Conservation (phyloP, 2,113 vertebrate species). For the Elgaria multicarinata region DNA sequence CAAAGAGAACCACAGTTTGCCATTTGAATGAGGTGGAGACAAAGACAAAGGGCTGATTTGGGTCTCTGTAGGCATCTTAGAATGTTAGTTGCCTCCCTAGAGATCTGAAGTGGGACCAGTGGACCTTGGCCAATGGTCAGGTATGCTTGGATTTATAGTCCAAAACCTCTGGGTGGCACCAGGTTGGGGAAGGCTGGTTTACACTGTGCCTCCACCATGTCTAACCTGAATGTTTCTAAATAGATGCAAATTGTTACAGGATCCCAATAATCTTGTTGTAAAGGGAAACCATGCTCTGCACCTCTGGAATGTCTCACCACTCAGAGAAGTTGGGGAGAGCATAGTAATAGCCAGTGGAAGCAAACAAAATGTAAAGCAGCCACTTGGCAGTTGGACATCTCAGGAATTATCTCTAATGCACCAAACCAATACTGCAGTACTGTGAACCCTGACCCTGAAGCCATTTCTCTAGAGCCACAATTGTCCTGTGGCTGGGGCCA, state of each 20-base stretch:
- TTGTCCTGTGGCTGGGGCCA: background rate
- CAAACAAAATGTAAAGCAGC: background rate
- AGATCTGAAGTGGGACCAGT: background rate
- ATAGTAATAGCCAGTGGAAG: background rate
- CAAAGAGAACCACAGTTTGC: background rate
- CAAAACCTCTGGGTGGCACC: too few relatives aligned
- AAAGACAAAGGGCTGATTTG: too few relatives aligned
- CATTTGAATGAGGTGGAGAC: too few relatives aligned
- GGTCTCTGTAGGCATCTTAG: background rate
- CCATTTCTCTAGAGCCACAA: background rate
- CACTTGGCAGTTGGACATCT: background rate
- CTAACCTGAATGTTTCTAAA: too few relatives aligned
- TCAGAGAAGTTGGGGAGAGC: background rate
- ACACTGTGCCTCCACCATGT: too few relatives aligned
- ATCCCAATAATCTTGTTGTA: background rate
- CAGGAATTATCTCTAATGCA: background rate
- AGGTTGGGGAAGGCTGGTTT: too few relatives aligned
- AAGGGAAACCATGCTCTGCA: background rate
- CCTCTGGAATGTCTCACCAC: background rate
- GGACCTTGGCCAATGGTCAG: background rate
- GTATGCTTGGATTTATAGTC: too few relatives aligned
- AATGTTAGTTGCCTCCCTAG: background rate
- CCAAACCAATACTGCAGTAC: background rate
- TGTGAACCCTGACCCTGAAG: background rate
- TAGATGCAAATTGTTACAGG: too few relatives aligned